Percentiles rank a stretch among this genome's conserved stretches.
phyloP scores from a whole-genome alignment of 2,797 vertebrate genomes.

The Cephalopachus bancanus region DNA sequence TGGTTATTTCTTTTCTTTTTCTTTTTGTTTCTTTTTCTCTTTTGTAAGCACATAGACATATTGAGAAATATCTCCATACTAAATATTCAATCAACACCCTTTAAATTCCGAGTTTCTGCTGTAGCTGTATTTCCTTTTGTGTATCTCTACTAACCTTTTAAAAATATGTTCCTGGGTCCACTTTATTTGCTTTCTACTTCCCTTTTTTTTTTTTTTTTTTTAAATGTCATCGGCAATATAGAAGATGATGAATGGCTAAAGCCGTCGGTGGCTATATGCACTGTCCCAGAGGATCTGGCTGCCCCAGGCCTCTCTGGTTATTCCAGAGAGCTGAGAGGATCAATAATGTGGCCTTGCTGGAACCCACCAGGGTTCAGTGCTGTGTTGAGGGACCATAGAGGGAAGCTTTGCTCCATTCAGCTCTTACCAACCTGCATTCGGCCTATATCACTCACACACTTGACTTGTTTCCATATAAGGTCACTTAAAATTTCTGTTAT shows the following conservation, averaged over 20 bases:
- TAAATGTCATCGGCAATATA: not conserved
- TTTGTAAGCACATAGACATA: not conserved
- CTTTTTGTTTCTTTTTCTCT: not conserved
- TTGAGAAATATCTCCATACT: not conserved
- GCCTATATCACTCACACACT: not conserved
- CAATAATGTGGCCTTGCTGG: rapidly evolving
- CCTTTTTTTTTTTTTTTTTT: not conserved
- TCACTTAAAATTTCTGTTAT: not conserved
- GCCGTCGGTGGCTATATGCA: not conserved
- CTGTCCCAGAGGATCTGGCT: not conserved
- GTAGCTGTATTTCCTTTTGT: not conserved
- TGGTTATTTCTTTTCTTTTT: not conserved
- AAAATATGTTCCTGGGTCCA: not conserved
- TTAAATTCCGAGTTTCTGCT: not conserved
- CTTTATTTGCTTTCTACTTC: conserved; percentile 20
- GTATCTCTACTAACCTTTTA: not conserved
- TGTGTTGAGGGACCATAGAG: not conserved
- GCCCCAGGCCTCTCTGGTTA: not conserved
- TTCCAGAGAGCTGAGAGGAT: not conserved
- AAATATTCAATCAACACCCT: not conserved
- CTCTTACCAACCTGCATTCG: not conserved
- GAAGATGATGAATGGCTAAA: not conserved
- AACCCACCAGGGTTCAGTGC: not conserved
- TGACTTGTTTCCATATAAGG: not conserved
- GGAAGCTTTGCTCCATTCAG: not conserved